A percentile compares a stretch with the other conserved stretches of the same genome.
Conservation (phyloP, 2,113 vertebrate genomes). For the Paedocypris sp. region DNA sequence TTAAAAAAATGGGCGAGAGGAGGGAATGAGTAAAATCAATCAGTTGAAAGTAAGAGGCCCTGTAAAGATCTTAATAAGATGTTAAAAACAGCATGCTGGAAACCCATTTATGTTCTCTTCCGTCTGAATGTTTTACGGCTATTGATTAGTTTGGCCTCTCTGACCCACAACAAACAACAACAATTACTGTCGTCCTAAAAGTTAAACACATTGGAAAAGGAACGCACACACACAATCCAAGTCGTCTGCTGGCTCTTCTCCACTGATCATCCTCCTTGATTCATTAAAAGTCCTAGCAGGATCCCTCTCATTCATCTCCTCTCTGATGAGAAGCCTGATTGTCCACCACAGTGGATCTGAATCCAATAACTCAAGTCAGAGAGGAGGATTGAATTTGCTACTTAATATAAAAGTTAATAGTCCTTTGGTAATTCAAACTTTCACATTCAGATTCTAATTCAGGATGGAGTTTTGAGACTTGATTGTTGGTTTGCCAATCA, state of each 20-base stretch:
- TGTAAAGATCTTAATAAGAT: conserved; percentile 32
- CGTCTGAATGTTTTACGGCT: conserved; percentile 14
- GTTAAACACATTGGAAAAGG: background rate
- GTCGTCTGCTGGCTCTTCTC: background rate
- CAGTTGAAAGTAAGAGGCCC: conserved; percentile 30
- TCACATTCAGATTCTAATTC: background rate
- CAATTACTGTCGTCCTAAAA: background rate
- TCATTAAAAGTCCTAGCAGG: conserved; percentile 18
- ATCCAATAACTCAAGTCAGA: background rate
- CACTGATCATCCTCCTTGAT: conserved; percentile 7
- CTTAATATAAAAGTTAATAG: conserved; percentile 4
- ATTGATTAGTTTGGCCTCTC: conserved; percentile 26
- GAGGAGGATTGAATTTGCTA: background rate
- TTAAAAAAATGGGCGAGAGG: background rate
- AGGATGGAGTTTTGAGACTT: background rate
- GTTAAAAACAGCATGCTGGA: conserved; percentile 21
- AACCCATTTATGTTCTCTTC: conserved; percentile 10
- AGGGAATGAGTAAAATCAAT: conserved; percentile 19
- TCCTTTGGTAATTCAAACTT: background rate
- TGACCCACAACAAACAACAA: conserved; percentile 5
- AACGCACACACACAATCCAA: background rate
- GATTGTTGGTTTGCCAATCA: too few relatives aligned
- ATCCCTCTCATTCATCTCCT: conserved; percentile 12
- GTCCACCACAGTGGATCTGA: background rate
- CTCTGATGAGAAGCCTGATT: conserved; percentile 19